A percentile compares a stretch with the other conserved stretches of the same genome.
phyloP scores from a whole-genome alignment of 2,113 vertebrate genomes.

The Bujurquina vittata region DNA sequence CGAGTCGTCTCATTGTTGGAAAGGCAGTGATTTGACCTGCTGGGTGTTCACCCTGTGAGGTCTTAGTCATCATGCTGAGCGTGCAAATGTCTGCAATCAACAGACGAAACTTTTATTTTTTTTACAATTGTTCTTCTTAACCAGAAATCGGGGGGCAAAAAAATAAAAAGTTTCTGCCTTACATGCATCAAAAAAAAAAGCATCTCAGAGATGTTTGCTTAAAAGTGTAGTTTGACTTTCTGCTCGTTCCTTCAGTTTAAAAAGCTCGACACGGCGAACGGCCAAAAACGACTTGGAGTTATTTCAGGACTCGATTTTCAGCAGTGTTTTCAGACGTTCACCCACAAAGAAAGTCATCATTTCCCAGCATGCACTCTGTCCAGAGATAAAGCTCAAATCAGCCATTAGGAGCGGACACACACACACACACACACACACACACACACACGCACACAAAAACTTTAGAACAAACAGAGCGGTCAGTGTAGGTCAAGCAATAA shows the following conservation, averaged over 20 bases:
- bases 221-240: background rate
- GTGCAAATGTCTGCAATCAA: too few relatives aligned
- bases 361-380: background rate
- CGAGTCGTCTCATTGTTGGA: too few relatives aligned
- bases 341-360: background rate
- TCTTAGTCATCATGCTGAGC: too few relatives aligned
- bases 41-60: too few relatives aligned
- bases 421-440: background rate
- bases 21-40: too few relatives aligned
- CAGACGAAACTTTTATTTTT: too few relatives aligned
- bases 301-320: background rate
- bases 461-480: background rate
- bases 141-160: background rate
- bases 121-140: too few relatives aligned
- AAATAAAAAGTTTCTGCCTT: background rate
- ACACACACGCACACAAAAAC: background rate
- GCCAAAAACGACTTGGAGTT: background rate
- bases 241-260: background rate
- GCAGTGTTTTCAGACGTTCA: background rate
- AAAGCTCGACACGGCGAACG: too few relatives aligned
- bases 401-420: background rate
- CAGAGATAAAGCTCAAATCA: background rate
- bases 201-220: too few relatives aligned
- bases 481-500: background rate
- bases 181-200: background rate